Conservation (phyloP, 2,888 invertebrate species). For the Eurytoma adleriae region DNA sequence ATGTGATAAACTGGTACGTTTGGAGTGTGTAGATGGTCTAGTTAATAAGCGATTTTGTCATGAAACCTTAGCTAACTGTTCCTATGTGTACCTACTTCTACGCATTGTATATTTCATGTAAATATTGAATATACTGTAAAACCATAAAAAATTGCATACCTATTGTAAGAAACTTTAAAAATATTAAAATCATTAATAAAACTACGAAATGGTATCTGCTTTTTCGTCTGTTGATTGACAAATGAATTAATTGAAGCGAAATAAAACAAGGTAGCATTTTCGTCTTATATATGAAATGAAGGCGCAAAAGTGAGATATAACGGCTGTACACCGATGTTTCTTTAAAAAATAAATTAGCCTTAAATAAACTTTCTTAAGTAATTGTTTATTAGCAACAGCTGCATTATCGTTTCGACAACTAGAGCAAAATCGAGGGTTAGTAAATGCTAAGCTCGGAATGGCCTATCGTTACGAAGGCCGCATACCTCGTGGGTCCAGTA, state of each 20-base stretch:
- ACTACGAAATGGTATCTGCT: conserved; percentile 3
- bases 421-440: conserved; percentile 38
- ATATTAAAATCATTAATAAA: conserved; percentile 49
- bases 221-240: conserved; percentile 1
- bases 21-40: conserved; percentile 46
- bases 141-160: conserved; percentile 60
- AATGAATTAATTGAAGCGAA: conserved; percentile 36
- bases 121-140: conserved; percentile 71
- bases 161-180: conserved; percentile 51
- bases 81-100: conserved; percentile 66
- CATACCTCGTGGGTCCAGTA: conserved; percentile 21
- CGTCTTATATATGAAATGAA: conserved; percentile 14
- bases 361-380: not conserved
- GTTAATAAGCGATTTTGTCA: conserved; percentile 47
- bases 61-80: conserved; percentile 70
- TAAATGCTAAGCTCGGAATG: conserved; percentile 63
- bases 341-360: not conserved
- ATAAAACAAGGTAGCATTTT: conserved; percentile 26
- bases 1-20: conserved; percentile 51
- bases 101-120: conserved; percentile 72
- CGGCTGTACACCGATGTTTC: not conserved
- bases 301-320: not conserved
- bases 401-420: not conserved
- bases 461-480: conserved; percentile 63
- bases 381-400: not conserved